Evolutionary conservation across 2,888 invertebrate genomes (phyloP).

Genomic region (Drosophila sordidula): DNA sequence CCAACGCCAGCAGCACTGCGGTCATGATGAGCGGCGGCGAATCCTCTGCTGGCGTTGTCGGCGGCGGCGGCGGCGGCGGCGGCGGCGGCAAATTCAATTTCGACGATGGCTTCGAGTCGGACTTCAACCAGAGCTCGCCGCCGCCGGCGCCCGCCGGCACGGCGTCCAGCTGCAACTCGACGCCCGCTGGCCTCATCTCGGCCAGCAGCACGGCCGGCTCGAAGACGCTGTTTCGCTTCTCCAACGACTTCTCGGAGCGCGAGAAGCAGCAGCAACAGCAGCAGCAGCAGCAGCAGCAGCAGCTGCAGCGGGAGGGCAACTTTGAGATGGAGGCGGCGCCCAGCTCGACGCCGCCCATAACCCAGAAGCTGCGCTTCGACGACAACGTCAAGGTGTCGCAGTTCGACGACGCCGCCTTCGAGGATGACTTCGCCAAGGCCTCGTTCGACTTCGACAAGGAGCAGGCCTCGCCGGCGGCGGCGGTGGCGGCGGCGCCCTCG

Average conservation of each 20-base stretch:
- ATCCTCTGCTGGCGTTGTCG: slow-evolving; percentile 60
- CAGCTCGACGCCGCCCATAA: slow-evolving; percentile 74
- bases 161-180: slow-evolving; percentile 82
- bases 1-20: slow-evolving; percentile 77
- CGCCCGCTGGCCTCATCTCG: slow-evolving; percentile 71
- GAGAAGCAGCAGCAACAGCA: slow-evolving; percentile 67
- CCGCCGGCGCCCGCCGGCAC: slow-evolving; percentile 78
- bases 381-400: slow-evolving; percentile 89
- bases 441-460: slow-evolving; percentile 85
- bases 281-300: slow-evolving; percentile 58
- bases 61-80: slow-evolving; percentile 15
- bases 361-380: slow-evolving; percentile 87
- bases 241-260: slow-evolving; percentile 88
- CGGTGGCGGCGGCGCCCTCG: slow-evolving; percentile 23
- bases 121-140: slow-evolving; percentile 84
- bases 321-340: slow-evolving; percentile 67
- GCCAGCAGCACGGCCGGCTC: slow-evolving; percentile 63
- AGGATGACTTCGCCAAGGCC: slow-evolving; percentile 87
- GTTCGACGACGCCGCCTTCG: slow-evolving; percentile 84
- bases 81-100: slow-evolving; percentile 82
- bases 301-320: slow-evolving; percentile 39
- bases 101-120: slow-evolving; percentile 85
- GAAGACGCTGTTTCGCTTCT: slow-evolving; percentile 86
- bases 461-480: slow-evolving; percentile 59
- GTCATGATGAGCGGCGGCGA: slow-evolving; percentile 74